Base-by-base conservation (phyloP, 2,888 invertebrate genomes). In the Chamaedrilus cognettii region DNA sequence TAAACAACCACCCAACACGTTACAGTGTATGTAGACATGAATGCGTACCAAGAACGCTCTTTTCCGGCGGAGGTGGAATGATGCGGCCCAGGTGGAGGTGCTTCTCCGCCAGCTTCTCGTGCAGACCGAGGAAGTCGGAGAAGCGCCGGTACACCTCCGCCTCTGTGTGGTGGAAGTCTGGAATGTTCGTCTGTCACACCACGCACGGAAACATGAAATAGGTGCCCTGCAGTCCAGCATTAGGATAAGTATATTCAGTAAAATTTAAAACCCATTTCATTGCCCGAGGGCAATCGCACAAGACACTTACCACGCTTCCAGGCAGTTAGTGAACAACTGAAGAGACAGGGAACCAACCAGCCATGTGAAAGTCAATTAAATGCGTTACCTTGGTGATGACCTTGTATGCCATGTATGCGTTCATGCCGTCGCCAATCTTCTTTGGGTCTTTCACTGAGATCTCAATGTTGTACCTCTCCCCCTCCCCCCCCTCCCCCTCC, bases 401-500 rank as follows among this genome's bases (percentile, higher is more conserved):
- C 51, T 67, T 69, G 59, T 69, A 99, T 0, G 95, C 94, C 71
- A 99, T 90, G 83, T 96, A 99, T 0, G 98, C 93, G 70, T 93
- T 91, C 92, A 99, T 97, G 61, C 99, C 98, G 82, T 99, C 99
- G 3, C 98, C 98, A 58, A 97, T 90, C 85, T 97, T 97, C 82
- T 94, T 93, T 30, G 96, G 96, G 75, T 96, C 94, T 0, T 91
- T 92, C 60, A 97, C 90, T 15, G 87, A 88, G 72, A 96, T 91
- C 80, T 92, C 91, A 69, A 96, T 88, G 75, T 33, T 35, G 60
- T 60, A 60, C 7, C 35, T 60, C 23, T 35, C 42, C 23, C n/a
- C 42, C 60, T 60, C 60, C 7, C 42, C 42, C n/a, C n/a, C n/a
- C n/a, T n/a, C n/a, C n/a, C n/a, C n/a, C n/a, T n/a, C n/a, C n/a